Percentiles rank a stretch among this genome's conserved stretches.
Conservation (phyloP, 2,797 vertebrate genomes). For the Pampus argenteus region DNA sequence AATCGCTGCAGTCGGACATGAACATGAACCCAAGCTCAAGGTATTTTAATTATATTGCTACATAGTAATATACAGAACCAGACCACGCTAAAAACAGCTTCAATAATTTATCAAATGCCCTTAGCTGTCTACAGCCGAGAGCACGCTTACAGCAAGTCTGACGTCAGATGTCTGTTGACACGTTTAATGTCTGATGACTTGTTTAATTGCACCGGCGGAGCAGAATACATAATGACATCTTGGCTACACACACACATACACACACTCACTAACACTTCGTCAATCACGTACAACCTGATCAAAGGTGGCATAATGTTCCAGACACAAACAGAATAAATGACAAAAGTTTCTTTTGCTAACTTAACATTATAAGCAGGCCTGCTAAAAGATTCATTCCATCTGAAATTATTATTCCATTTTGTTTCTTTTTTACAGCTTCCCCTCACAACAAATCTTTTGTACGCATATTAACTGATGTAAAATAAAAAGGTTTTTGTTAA, state of each 20-base stretch:
- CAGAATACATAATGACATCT: conserved; percentile 4
- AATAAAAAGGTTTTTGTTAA: conserved; percentile 7
- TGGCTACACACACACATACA: not conserved
- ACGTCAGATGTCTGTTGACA: conserved; percentile 3
- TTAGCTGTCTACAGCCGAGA: conserved; percentile 22
- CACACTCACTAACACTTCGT: not conserved
- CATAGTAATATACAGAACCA: not conserved
- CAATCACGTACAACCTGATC: not conserved
- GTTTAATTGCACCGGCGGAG: conserved; percentile 13
- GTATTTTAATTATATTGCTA: conserved; percentile 9
- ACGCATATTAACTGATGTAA: conserved; percentile 5
- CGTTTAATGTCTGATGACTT: conserved; percentile 23
- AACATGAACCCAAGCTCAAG: conserved; percentile 7
- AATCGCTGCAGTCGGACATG: not conserved
- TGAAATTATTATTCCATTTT: conserved; percentile 6
- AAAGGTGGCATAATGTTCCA: not conserved
- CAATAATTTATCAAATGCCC: conserved; percentile 32
- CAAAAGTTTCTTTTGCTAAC: conserved; percentile 7
- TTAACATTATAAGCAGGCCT: not conserved
- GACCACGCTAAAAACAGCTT: conserved; percentile 7
- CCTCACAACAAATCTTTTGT: not conserved
- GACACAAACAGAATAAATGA: not conserved
- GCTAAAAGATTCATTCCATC: not conserved
- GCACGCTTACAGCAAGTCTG: conserved; percentile 30
- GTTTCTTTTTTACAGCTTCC: not conserved